Percentiles rank a stretch among this genome's conserved stretches.
Conservation (phyloP, 1,140 invertebrate genomes). For the Drosophila parabipectinata region DNA sequence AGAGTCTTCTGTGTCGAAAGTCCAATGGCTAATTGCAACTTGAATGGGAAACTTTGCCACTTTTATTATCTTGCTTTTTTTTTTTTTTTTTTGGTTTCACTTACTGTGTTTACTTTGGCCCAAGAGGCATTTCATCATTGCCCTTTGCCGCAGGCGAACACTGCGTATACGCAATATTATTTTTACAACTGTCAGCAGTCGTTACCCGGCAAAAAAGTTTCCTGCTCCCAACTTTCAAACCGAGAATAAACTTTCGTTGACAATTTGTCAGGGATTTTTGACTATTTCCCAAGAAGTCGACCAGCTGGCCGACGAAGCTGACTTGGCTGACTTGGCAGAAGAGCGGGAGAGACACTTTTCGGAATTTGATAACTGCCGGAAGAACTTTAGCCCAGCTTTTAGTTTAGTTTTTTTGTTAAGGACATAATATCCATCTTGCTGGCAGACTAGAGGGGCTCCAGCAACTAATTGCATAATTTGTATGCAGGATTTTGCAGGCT, state of each 20-base stretch:
- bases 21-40: constrained; percentile 63
- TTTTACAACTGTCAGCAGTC: constrained; percentile 61
- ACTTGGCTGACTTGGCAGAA: constrained; percentile 35
- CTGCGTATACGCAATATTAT: constrained; percentile 69
- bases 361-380: constrained; percentile 54
- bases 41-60: constrained; percentile 45
- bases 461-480: constrained; percentile 82
- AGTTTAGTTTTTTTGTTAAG: constrained; percentile 24
- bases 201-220: constrained; percentile 49
- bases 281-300: constrained; percentile 44
- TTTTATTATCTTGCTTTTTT: constrained; percentile 32
- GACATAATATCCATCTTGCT: constrained; percentile 54
- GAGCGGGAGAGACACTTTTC: constrained; percentile 36
- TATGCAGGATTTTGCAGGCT: constrained; percentile 61
- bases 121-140: constrained; percentile 30
- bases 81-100: constrained; percentile 33
- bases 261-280: constrained; percentile 74
- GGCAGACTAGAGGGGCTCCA: constrained; percentile 1
- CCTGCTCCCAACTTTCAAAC: constrained; percentile 37
- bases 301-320: background rate
- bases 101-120: constrained; percentile 46
- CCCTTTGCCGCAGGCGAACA: constrained; percentile 5
- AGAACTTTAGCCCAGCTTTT: constrained; percentile 48
- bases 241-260: constrained; percentile 67
- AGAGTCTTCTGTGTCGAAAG: constrained; percentile 8